Percentiles rank a stretch among this genome's conserved stretches.
phyloP scores from a whole-genome alignment of 2,797 vertebrate genomes.

The Sebastolobus altivelis region DNA sequence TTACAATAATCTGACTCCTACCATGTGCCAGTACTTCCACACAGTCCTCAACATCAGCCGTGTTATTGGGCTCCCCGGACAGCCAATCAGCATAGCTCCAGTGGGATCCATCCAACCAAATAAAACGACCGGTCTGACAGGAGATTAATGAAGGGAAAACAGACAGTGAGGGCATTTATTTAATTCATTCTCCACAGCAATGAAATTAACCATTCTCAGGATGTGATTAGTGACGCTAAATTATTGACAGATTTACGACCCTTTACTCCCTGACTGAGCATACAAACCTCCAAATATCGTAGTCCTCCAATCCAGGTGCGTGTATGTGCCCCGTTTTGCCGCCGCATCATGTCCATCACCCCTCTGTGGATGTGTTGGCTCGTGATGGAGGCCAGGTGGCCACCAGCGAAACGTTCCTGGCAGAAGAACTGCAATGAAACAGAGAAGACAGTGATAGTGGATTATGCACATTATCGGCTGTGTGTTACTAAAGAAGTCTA shows the following conservation, averaged over 20 bases:
- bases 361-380: slow-evolving; percentile 47
- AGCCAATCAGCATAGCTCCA: slow-evolving; percentile 76
- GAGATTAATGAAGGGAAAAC: slow-evolving; percentile 2
- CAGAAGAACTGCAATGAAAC: slow-evolving; percentile 64
- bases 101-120: slow-evolving; percentile 76
- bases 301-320: slow-evolving; percentile 75
- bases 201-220: background rate
- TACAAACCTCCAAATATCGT: slow-evolving; percentile 63
- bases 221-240: background rate
- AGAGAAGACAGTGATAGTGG: background rate
- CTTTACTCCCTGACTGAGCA: background rate
- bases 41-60: slow-evolving; percentile 54
- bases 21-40: slow-evolving; percentile 58
- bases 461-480: background rate
- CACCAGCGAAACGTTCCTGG: slow-evolving; percentile 44
- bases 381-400: slow-evolving; percentile 77
- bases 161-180: background rate
- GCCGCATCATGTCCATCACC: slow-evolving; percentile 65
- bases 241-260: background rate
- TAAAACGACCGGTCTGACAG: slow-evolving; percentile 67
- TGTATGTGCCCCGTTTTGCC: slow-evolving; percentile 12
- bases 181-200: background rate
- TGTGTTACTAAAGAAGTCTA: background rate
- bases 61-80: slow-evolving; percentile 66
- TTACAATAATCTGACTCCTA: slow-evolving; percentile 14